A percentile compares a stretch with the other conserved stretches of the same genome.
These are phyloP conservation scores for Zaprionus lineosus DNA, from an alignment of 2,888 invertebrate species.

Conservation along the genomic window DNA sequence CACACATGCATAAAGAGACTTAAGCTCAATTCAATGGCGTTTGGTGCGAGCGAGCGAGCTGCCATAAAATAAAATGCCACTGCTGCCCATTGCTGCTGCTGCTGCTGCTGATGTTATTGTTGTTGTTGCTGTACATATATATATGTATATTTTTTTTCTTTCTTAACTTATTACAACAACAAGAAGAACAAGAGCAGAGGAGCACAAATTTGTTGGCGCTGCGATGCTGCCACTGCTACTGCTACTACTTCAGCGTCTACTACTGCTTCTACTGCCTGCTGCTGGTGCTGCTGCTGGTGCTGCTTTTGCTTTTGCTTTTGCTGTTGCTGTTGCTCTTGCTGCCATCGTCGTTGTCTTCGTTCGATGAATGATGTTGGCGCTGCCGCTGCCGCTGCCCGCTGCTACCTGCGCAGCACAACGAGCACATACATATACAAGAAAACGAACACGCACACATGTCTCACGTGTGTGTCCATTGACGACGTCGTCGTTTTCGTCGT, in stretches of 20 bases:
- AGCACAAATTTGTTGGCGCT: constrained; percentile 48
- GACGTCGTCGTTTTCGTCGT: constrained; percentile 55
- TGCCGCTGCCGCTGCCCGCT: constrained; percentile 50
- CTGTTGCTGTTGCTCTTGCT: constrained; percentile 19
- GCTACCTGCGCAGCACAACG: constrained; percentile 68
- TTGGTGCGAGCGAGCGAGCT: constrained; percentile 68
- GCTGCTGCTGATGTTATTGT: constrained; percentile 23
- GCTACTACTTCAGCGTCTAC: constrained; percentile 19
- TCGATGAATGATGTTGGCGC: constrained; percentile 74
- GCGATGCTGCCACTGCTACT: constrained; percentile 56
- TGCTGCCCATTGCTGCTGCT: constrained; percentile 29
- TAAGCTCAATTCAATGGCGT: constrained; percentile 75
- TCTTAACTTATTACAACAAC: constrained; percentile 66
- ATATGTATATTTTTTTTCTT: constrained; percentile 47
- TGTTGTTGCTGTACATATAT: too few relatives aligned
- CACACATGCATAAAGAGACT: constrained; percentile 30
- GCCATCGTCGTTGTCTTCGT: constrained; percentile 54
- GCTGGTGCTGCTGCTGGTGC: constrained; percentile 23
- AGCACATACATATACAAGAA: constrained; percentile 29
- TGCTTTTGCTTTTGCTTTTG: constrained; percentile 35
- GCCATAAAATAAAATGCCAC: constrained; percentile 56
- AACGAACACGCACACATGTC: constrained; percentile 43
- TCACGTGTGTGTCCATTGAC: constrained; percentile 75
- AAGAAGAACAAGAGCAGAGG: constrained; percentile 57
- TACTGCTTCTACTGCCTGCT: constrained; percentile 30